Conservation (phyloP, 2,888 invertebrate genomes). For the Pocota personata region DNA sequence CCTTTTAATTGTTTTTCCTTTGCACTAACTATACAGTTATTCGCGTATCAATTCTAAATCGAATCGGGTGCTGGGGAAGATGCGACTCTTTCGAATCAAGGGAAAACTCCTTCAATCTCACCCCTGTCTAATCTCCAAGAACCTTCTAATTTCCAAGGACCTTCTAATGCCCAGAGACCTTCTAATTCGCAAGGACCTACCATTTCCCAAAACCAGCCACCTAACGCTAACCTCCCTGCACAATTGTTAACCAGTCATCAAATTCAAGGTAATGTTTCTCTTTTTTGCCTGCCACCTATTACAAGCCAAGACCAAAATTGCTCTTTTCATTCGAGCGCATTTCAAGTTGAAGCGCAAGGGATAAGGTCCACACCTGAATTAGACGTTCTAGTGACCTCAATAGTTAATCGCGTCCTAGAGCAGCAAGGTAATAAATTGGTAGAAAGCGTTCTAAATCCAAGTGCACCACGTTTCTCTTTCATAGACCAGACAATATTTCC, state of each 20-base stretch:
- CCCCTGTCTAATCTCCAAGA: neutral
- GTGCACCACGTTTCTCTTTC: constrained; percentile 2
- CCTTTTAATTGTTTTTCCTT: neutral
- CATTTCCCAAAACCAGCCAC: neutral
- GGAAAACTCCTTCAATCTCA: neutral
- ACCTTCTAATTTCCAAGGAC: neutral
- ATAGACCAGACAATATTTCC: constrained; percentile 9
- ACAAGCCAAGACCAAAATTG: neutral
- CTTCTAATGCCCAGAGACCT: neutral
- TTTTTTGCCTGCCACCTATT: no score
- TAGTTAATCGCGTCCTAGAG: constrained; percentile 8
- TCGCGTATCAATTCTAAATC: neutral
- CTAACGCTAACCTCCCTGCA: neutral
- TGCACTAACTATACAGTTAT: neutral
- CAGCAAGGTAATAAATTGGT: neutral
- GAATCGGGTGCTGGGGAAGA: neutral
- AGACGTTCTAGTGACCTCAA: neutral
- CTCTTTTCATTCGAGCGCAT: neutral
- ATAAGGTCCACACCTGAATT: constrained; percentile 5
- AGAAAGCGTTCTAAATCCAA: constrained; percentile 2
- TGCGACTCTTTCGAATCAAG: neutral
- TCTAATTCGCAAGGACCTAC: neutral
- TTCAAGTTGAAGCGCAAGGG: neutral
- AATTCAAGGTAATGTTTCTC: neutral
- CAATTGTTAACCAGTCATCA: neutral